Evolutionary conservation across 1,140 invertebrate species (phyloP), one percentile per base, ranked within the genome.

Genomic region (Philaenus spumarius): DNA sequence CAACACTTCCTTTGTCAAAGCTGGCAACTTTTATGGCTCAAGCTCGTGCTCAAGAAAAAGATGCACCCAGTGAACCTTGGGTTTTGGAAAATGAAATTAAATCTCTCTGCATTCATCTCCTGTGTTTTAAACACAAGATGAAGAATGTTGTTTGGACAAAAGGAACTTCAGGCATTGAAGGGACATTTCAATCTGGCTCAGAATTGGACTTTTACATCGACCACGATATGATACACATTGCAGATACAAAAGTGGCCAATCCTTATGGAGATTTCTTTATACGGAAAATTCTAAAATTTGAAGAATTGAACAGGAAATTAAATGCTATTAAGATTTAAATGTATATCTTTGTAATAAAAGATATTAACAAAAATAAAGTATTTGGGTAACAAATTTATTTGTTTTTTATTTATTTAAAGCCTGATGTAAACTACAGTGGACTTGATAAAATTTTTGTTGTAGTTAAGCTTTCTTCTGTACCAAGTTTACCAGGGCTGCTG

Each of bases 171-270:
- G 92, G 92, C 14, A 78, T 97, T 30, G 93, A 97, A 64, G 96
- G 96, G 52, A 94, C 93, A 72, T 98, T 99, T 71, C 93, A 97
- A 72, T 96, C 94, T 45, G 93, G 93, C 1, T 98, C 95, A 17
- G 97, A 99, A 88, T 81, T 99, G 72, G 97, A 99, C 71, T 99
- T 99, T 75, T 99, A 98, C 73, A 98, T 99, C 68, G 95, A 99
- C 75, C 91, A 95, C 74, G 89, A 97, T 65, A 99, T 99, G 97
- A 97, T 99, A 64, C 95, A 98, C 72, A 98, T 99, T 72, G 97
- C 97, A 12, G 97, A 99, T 69, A 99, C 97, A 0, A 99, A 99
- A 75, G 95, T 99, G 26, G 95, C 95, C 1, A 89, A 96, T 72
- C 83, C 95, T 58, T 98, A 98, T 75, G 96, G 96, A 40, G 97